Conservation (phyloP, 2,888 invertebrate genomes). For the Sthenelais limicola region DNA sequence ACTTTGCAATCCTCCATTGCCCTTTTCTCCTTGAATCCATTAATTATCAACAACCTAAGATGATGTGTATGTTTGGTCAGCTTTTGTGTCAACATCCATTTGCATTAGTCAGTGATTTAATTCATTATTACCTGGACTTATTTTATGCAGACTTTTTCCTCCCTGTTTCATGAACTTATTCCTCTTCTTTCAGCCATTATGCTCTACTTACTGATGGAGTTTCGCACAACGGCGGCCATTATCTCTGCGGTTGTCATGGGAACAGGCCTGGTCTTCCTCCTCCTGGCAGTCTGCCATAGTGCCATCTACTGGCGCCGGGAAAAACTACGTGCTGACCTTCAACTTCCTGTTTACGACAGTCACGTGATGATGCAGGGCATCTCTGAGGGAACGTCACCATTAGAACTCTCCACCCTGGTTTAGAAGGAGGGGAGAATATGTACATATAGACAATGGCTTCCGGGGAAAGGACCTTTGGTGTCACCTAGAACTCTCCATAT, state of each 20-base stretch:
- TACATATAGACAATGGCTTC: too few species aligned
- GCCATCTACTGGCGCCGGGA: constrained; percentile 89
- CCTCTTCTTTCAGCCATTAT: constrained; percentile 81
- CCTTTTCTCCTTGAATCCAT: too few species aligned
- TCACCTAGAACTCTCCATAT: too few species aligned
- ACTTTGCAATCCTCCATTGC: too few species aligned
- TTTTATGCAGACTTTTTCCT: too few species aligned
- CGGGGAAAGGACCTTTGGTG: too few species aligned
- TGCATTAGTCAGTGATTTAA: too few species aligned
- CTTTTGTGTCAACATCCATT: too few species aligned
- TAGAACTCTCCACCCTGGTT: constrained; percentile 50
- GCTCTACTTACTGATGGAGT: constrained; percentile 92
- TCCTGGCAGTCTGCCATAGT: constrained; percentile 94
- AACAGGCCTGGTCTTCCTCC: constrained; percentile 92
- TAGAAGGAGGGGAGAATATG: constrained; percentile 41
- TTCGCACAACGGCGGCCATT: constrained; percentile 92
- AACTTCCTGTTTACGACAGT: constrained; percentile 42
- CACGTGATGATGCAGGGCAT: neutral
- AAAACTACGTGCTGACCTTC: constrained; percentile 61
- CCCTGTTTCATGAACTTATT: too few species aligned
- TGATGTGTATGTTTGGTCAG: too few species aligned
- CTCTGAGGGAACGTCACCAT: constrained; percentile 21
- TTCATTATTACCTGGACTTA: too few species aligned
- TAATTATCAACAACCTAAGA: too few species aligned
- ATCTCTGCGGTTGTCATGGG: constrained; percentile 91